Percentiles rank a stretch among this genome's conserved stretches.
Evolutionary conservation across 2,888 invertebrate genomes (phyloP).

Genomic region (Spilarctia lutea): DNA sequence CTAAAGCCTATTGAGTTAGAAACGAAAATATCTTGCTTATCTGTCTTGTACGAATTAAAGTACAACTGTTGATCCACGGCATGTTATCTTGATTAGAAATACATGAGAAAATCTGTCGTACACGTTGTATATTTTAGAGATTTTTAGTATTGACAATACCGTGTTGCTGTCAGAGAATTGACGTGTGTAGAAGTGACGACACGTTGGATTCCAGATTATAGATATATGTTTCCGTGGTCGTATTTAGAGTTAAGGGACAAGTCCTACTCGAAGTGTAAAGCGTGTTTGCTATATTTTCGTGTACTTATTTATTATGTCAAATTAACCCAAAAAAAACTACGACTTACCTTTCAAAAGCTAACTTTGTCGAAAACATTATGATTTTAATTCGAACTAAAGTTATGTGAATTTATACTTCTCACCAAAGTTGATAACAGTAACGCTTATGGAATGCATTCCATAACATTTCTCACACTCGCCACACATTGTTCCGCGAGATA

Average conservation of each 20-base stretch:
- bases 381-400: not conserved
- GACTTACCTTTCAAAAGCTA: not conserved
- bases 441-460: slow-evolving; percentile 3
- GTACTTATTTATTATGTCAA: not conserved
- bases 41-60: slow-evolving; percentile 19
- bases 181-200: too few relatives aligned
- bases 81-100: slow-evolving; percentile 26
- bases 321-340: not conserved
- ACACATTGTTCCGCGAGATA: slow-evolving; percentile 1
- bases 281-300: not conserved
- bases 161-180: too few relatives aligned
- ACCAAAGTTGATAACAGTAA: not conserved
- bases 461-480: slow-evolving; percentile 4
- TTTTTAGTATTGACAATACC: not conserved
- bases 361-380: not conserved
- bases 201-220: too few relatives aligned
- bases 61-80: slow-evolving; percentile 29
- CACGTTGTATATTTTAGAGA: not conserved
- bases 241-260: not conserved
- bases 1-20: too few relatives aligned
- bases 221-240: not conserved
- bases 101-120: slow-evolving; percentile 42
- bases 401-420: too few relatives aligned
- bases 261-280: not conserved
- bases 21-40: too few relatives aligned